Evolutionary conservation across 2,113 vertebrate species (phyloP).

Genomic region (Lasiurus borealis): DNA sequence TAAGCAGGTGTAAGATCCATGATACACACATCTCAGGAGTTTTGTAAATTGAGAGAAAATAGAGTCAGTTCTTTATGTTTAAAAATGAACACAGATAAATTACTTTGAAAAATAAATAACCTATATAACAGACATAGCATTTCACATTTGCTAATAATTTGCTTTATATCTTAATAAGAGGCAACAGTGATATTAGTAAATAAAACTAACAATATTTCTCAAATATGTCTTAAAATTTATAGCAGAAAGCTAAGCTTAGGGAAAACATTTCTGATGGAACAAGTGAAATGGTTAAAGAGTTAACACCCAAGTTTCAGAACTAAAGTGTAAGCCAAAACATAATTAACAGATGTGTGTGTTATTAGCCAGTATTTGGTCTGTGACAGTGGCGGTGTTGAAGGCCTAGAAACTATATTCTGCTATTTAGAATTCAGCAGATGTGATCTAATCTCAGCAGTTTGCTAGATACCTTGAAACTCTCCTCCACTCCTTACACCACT

Average conservation of each 20-base stretch:
- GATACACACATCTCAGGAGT: background rate
- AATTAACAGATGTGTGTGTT: background rate
- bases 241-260: background rate
- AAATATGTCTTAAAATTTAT: constrained; percentile 41
- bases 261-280: background rate
- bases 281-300: constrained; percentile 10
- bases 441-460: background rate
- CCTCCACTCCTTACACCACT: background rate
- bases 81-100: background rate
- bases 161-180: background rate
- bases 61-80: background rate
- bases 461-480: background rate
- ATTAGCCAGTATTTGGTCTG: background rate
- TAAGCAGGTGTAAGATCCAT: background rate
- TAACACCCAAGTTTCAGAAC: background rate
- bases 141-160: constrained; percentile 7
- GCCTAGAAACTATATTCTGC: background rate
- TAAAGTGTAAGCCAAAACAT: background rate
- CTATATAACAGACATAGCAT: background rate
- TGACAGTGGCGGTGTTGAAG: background rate
- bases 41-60: background rate
- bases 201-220: background rate
- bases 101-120: constrained; percentile 22
- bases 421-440: background rate
- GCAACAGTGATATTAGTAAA: background rate